These are phyloP conservation scores for Dasyornis broadbenti DNA, from an alignment of 2,113 vertebrate species.

Conservation along the genomic window DNA sequence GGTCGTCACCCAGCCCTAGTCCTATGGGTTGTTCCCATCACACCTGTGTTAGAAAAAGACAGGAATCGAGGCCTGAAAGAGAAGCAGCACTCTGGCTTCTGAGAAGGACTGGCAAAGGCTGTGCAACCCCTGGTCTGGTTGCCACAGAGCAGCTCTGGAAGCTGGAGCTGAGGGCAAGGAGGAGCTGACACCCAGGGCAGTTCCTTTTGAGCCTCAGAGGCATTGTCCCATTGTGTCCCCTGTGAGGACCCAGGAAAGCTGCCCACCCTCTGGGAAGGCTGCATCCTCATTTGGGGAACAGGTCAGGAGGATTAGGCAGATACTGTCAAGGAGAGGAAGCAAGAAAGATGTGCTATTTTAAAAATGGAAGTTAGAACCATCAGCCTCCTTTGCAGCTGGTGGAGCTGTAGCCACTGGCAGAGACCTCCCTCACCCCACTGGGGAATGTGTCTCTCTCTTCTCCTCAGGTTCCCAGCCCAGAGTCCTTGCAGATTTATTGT, in stretches of 20 bases:
- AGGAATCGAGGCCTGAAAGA: background rate
- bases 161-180: background rate
- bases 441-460: background rate
- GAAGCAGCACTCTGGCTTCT: background rate
- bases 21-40: background rate
- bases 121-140: background rate
- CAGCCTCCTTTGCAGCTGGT: background rate
- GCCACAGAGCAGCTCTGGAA: background rate
- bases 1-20: fast-evolving
- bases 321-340: background rate
- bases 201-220: background rate
- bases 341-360: background rate
- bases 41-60: background rate
- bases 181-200: background rate
- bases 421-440: background rate
- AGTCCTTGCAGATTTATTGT: background rate
- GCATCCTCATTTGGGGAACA: background rate
- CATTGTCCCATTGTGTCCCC: background rate
- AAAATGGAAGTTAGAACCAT: background rate
- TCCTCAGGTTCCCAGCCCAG: background rate
- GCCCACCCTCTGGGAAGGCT: background rate
- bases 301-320: background rate
- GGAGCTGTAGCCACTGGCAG: background rate
- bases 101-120: background rate
- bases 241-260: background rate